Evolutionary conservation across 92 coral and sea anemone genomes (phyloP), one percentile per base, ranked within the genome.

Genomic region (Palythoa grandis): DNA sequence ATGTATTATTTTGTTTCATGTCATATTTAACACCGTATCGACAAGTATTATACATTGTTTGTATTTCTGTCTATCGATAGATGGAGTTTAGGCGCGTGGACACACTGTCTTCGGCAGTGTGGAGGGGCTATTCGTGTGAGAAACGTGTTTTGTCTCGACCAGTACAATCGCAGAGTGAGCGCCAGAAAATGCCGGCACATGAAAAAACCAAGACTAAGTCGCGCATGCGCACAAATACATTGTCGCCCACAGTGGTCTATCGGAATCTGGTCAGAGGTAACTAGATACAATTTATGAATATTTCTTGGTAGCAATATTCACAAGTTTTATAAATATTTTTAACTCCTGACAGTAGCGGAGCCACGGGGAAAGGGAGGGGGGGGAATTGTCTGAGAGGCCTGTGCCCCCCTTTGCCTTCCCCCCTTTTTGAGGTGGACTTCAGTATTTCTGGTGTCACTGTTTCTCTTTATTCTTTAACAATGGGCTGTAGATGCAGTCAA

Each of bases 261-360:
- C 13, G 93, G 91, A 61, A 52, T 77, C 73, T 91, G 93, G 93
- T 87, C 93, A 19, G 82, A 87, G 88, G 93, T 91, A 82, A 22
- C 66, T 14, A 19, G 3, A 60, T 16, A 15, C 7, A 14, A 4
- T 0, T 60, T 60, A 29, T 29, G 35, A 29, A 29, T 29, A 29
- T 29, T 29, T 29, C 35, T 29, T 29, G 0, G 35, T 29, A 29
- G 35, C 35, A 29, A 1, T 29, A 29, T 29, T 29, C 35, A 29
- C 35, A 29, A 29, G 35, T 29, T 29, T 29, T 29, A 29, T 29
- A 1, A 29, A 29, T 29, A 29, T 29, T 0, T 29, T 29, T 29
- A 29, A 29, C 1, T 29, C 35, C 35, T 29, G 35, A 29, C 35
- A 29, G 35, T 29, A 29, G 35, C 35, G 35, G 35, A 29, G 1